Base-by-base conservation (phyloP, 2,888 invertebrate genomes). In the Yponomeuta evonymella region DNA sequence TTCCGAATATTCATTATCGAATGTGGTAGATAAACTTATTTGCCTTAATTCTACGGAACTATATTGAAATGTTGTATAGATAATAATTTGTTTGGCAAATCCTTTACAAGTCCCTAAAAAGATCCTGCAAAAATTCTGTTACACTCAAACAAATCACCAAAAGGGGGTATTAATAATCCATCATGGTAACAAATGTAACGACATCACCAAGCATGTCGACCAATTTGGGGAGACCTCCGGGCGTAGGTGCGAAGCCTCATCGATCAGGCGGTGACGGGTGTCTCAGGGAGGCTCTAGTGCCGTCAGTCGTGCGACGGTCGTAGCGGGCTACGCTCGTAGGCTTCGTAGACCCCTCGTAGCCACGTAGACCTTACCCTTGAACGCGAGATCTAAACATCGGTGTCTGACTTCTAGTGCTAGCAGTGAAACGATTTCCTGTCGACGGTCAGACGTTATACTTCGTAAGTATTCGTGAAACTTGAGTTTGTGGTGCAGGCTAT, bases 281-380 rank as follows among this genome's bases (percentile, higher is more conserved):
- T 58, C 51, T 58, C 51, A 15, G 15, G 51, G 12, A 58, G 51
- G 51, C 51, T 58, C 51, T 51, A 58, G 15, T 12, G 51, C 65
- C 30, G 36, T 67, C 86, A 89, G 89, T 89, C 83, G 83, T 76
- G 81, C 77, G 78, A 77, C 76, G 80, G 72, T 77, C 83, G 85
- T 85, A 87, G 89, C 77, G 75, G 75, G 81, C 84, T 85, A 84
- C 89, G 82, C 83, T 77, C 84, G 88, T 88, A 15, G 67, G 15
- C 51, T 15, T 58, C 51, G 51, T 48, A 84, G 82, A 73, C 73
- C 71, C 75, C 78, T 58, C 51, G 58, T 62, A 69, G 33, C 69
- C n/a, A n/a, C 62, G 58, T 65, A 29, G 51, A 48, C 15, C 43
- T 66, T 70, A 65, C 65, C 70, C 70, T 66, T 67, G 64, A 58